Base-by-base conservation (phyloP, 2,888 invertebrate genomes). In the Pemphredon lugubris region DNA sequence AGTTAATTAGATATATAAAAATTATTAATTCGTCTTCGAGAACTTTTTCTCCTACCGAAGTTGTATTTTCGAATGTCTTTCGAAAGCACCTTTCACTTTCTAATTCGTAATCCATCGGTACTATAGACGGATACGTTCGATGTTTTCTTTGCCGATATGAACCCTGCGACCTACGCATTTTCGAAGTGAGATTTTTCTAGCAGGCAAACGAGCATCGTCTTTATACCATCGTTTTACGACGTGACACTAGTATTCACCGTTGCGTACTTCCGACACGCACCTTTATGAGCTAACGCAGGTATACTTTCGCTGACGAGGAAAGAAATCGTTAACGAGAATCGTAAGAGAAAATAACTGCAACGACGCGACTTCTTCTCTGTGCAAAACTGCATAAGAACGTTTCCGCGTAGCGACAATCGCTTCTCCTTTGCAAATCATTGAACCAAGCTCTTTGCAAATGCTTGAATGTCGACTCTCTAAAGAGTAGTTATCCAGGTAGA, bases 261-360 rank as follows among this genome's bases (percentile, higher is more conserved):
- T 47, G 42, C 42, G 34, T 53, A 37, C 55, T 55, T 55, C 53
- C 61, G 67, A 39, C 40, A 37, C 61, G 50, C 44, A 16, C 18
- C 32, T 21, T 53, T 51, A 34, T 14, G 37, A 44, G 50, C 60
- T 60, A 60, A 60, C 54, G 55, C 59, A 55, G 69, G 69, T 70
- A n/a, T n/a, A 82, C 81, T 84, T 84, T 83, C 82, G 81, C 83
- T 79, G 59, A 47, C 66, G 77, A 67, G 59, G 72, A 79, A 83
- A 82, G 77, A 75, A 82, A 76, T 75, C 74, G 61, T 51, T 57
- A 55, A 67, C 48, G 51, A 67, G 57, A 71, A 61, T 67, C 67
- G 26, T 39, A 50, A 50, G 70, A 55, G 61, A 67, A 71, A 71
- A 71, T 67, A 45, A 69, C 47, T 44, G 21, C 32, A 37, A 47